Conservation (phyloP, 2,113 vertebrate genomes). For the Oxyruncus cristatus region DNA sequence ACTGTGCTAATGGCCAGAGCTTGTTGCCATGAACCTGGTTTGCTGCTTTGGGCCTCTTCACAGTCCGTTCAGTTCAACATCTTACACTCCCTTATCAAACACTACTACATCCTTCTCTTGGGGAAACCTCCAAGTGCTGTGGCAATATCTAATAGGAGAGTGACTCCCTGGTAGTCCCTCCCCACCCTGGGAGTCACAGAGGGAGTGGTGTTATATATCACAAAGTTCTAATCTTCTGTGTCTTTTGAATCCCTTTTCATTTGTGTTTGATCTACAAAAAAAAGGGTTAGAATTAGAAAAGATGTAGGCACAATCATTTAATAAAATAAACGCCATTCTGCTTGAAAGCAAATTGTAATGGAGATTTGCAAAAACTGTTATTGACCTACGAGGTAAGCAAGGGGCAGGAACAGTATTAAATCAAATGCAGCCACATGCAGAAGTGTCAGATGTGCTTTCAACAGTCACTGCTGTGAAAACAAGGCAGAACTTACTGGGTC, state of each 20-base stretch:
- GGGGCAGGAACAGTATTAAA: neutral
- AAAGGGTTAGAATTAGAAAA: neutral
- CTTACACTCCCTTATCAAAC: rapidly evolving
- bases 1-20: neutral
- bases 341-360: neutral
- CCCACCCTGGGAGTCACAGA: neutral
- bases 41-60: neutral
- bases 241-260: neutral
- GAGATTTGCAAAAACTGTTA: neutral
- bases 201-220: rapidly evolving
- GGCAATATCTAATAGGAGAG: neutral
- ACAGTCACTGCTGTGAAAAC: neutral
- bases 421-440: neutral
- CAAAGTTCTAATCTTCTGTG: neutral
- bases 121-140: neutral
- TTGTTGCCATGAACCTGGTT: neutral
- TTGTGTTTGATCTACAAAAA: neutral
- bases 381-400: neutral
- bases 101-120: neutral
- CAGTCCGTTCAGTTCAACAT: neutral
- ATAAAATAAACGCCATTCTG: neutral
- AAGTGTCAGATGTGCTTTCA: neutral
- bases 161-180: neutral
- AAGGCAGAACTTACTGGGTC: neutral
- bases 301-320: neutral